Base-by-base conservation (phyloP, 2,797 vertebrate species). In the Phrynocephalus guinanensis region DNA sequence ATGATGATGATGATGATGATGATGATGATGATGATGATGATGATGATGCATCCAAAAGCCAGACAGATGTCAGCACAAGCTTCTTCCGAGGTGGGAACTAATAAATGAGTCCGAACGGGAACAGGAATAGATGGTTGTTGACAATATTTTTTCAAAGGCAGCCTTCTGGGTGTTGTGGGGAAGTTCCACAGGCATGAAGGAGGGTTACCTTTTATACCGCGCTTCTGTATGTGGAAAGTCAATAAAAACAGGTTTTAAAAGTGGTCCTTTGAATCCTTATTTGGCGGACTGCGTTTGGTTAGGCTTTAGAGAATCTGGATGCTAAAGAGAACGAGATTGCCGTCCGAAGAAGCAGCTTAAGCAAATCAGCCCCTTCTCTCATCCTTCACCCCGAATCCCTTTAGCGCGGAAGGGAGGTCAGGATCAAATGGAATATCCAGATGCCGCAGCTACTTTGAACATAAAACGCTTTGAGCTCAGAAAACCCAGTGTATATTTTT, bases 151-250 rank as follows among this genome's bases (percentile, higher is more conserved):
- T 6, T 44, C 75, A 52, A 70, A 76, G 22, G 48, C 15, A 26
- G 33, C 33, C n/a, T 28, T 63, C 28, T 52, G 28, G 22, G 79
- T 24, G 20, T 44, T 44, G 67, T 68, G 22, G 24, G 67, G 66
- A 50, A 79, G 9, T 50, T n/a, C 52, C 30, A 63, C 60, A 38
- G 52, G n/a, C 30, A 5, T 16, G 30, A 56, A 33, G 24, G 63
- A 77, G 60, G 79, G 79, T 82, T 78, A 79, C 92, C 78, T 91
- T 90, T 94, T 90, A 18, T 93, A 94, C 87, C 91, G 90, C 81
- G 84, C 86, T 88, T 95, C 93, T 95, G 93, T 96, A 83, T 93
- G 93, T 95, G 94, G 82, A 92, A 92, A 91, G 92, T 95, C 93
- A 71, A 71, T 71, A 28, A 96, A 70, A 71, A 94, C 92, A 88